phyloP scores from a whole-genome alignment of 2,113 vertebrate genomes.

The Bos javanicus region DNA sequence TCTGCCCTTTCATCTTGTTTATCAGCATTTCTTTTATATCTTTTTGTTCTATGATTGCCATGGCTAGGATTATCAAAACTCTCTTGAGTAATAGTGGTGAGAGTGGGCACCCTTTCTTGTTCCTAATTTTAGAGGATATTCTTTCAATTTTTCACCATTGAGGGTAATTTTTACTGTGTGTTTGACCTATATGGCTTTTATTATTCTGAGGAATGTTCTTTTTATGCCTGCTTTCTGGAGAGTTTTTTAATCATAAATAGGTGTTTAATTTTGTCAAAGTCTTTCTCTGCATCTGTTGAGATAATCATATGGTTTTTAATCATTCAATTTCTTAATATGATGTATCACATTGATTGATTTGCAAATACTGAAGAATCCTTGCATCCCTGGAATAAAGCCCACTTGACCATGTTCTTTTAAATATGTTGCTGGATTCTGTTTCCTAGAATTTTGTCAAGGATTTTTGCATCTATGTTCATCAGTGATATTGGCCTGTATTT shows the following conservation, averaged over 20 bases:
- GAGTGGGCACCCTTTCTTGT: not conserved
- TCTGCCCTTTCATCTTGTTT: too few species aligned
- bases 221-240: not conserved
- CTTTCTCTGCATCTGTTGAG: not conserved
- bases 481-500: not conserved
- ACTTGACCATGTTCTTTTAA: not conserved
- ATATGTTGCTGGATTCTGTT: not conserved
- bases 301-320: not conserved
- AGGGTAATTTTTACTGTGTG: not conserved
- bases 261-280: not conserved
- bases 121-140: not conserved
- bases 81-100: not conserved
- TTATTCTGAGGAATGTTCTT: not conserved
- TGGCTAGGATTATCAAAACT: not conserved
- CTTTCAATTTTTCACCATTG: not conserved
- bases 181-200: not conserved
- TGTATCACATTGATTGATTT: not conserved
- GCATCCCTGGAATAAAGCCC: not conserved
- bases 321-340: not conserved
- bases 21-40: not conserved
- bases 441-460: not conserved
- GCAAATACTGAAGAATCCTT: not conserved
- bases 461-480: not conserved
- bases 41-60: not conserved
- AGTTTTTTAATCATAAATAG: not conserved